Conservation (phyloP, 2,113 vertebrate species). For the Hemiprocne comata region DNA sequence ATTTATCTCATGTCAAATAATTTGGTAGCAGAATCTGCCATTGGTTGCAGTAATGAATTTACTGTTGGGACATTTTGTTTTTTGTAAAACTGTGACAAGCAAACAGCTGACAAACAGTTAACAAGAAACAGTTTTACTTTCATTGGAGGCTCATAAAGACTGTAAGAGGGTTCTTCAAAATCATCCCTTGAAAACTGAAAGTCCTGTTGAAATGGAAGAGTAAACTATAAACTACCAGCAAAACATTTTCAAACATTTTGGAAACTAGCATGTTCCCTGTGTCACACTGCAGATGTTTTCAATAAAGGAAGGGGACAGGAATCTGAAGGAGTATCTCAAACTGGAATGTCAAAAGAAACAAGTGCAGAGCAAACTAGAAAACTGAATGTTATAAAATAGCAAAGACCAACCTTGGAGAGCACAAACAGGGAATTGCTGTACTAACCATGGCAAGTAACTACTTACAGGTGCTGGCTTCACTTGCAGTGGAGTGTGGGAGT, state of each 20-base stretch:
- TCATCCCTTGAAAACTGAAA: not conserved
- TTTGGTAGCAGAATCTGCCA: not conserved
- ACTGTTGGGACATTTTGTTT: not conserved
- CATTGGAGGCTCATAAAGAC: not conserved
- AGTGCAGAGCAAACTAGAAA: not conserved
- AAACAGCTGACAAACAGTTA: not conserved
- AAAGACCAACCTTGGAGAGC: not conserved
- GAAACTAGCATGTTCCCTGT: not conserved
- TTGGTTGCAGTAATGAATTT: not conserved
- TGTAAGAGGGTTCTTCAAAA: not conserved
- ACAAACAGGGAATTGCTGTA: not conserved
- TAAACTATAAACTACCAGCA: not conserved
- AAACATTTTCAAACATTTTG: not conserved
- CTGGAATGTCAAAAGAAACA: not conserved
- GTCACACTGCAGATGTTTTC: not conserved
- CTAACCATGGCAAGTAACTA: rapidly evolving
- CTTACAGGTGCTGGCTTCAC: not conserved
- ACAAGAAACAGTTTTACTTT: not conserved
- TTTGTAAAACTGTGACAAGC: not conserved
- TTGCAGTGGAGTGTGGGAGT: not conserved
- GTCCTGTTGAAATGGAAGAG: not conserved
- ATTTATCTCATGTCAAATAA: not conserved
- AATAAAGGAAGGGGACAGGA: not conserved
- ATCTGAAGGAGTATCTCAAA: not conserved
- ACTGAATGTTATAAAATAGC: rapidly evolving